phyloP scores from a whole-genome alignment of 2,797 vertebrate genomes.

The Cryptoblepharus egeriae region DNA sequence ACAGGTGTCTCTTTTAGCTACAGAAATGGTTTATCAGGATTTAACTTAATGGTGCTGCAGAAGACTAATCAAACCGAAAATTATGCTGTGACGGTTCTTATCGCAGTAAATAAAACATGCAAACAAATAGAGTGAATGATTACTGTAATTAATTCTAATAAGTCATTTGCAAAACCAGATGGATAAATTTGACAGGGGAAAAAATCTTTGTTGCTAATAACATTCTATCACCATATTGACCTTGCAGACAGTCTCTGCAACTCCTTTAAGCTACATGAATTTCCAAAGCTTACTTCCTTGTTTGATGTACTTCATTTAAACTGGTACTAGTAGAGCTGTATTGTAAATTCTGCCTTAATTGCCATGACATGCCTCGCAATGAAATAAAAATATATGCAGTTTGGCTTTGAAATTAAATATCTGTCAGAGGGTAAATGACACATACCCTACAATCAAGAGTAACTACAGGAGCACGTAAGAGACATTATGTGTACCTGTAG shows the following conservation, averaged over 20 bases:
- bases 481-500: too few relatives aligned
- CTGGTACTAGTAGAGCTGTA: slow-evolving; percentile 47
- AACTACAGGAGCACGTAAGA: too few relatives aligned
- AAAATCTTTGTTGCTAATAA: slow-evolving; percentile 32
- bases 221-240: slow-evolving; percentile 10
- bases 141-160: slow-evolving; percentile 45
- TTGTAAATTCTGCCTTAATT: slow-evolving; percentile 71
- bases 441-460: too few relatives aligned
- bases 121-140: slow-evolving; percentile 19
- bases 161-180: slow-evolving; percentile 11
- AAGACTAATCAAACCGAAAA: background rate
- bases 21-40: background rate
- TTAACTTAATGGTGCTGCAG: background rate
- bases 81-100: background rate
- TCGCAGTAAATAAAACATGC: slow-evolving; percentile 32
- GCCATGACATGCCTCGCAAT: slow-evolving; percentile 59
- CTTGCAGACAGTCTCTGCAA: slow-evolving; percentile 47
- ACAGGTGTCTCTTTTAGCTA: slow-evolving; percentile 12
- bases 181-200: slow-evolving; percentile 46
- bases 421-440: slow-evolving; percentile 45
- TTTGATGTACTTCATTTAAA: slow-evolving; percentile 70
- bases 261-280: slow-evolving; percentile 60
- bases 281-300: slow-evolving; percentile 54
- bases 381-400: slow-evolving; percentile 62
- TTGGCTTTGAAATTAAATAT: slow-evolving; percentile 63